Base-by-base conservation (phyloP, 1,140 invertebrate species). In the Orchestia grillus region DNA sequence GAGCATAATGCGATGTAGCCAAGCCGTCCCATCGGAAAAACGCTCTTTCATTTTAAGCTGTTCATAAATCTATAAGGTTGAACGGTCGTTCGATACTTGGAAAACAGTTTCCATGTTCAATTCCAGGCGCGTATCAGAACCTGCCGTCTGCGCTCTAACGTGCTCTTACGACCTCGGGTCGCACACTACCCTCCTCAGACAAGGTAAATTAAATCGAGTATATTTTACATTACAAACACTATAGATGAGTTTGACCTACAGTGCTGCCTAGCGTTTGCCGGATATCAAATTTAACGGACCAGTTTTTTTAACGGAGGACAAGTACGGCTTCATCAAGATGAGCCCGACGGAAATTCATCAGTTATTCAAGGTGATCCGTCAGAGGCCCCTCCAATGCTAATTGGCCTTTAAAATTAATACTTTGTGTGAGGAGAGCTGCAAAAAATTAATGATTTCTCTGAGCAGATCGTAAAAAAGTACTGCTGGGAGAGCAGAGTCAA, bases 311-410 rank as follows among this genome's bases (percentile, higher is more conserved):
- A 28, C 62, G 28, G 44, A 91, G 88, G 88, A 44, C 44, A 11
- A 42, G 41, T 91, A 91, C 44, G 88, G 88, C 88, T 91, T 91
- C 88, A 91, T 91, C 88, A 44, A 42, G 41, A 42, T 91, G 88
- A 91, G 62, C 62, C 62, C 62, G 28, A 77, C 62, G 62, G 28
- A 91, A 44, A 91, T 91, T 91, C 88, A 91, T 91, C 88, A 91
- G 88, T 91, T 91, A 91, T 91, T 91, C 88, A 91, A 91, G 88
- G 88, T 91, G 88, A 91, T 44, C 88, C 44, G 88, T 91, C 88
- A 91, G 88, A 43, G 88, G 88, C 8, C 88, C 87, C 41, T 91
- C 41, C 41, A 36, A 91, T 91, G 88, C 41, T 91, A 91, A 91
- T 91, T 91, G 88, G 88, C 44, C 88, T 91, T 43, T 44, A 91